Conservation (phyloP, 2,888 invertebrate species). For the Trichopoda pennipes region DNA sequence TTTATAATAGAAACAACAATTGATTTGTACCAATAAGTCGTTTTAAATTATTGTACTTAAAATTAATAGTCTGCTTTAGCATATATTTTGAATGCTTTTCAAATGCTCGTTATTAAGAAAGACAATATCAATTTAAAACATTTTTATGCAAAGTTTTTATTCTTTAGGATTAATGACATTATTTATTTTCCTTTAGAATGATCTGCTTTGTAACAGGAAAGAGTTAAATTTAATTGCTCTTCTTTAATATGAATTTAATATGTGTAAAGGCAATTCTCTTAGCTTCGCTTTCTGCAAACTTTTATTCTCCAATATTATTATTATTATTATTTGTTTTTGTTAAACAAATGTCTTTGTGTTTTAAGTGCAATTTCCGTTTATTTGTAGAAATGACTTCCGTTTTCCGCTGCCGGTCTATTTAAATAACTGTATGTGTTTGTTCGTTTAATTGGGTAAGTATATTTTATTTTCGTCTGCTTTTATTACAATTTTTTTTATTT, state of each 20-base stretch:
- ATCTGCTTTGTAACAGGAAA: not conserved
- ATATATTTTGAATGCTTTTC: too few relatives aligned
- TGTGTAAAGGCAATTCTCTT: not conserved
- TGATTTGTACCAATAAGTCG: too few relatives aligned
- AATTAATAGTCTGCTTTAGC: too few relatives aligned
- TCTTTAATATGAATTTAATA: conserved; percentile 19
- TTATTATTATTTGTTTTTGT: not conserved
- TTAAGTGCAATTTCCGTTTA: conserved; percentile 68
- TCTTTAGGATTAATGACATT: not conserved
- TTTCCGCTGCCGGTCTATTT: conserved; percentile 56
- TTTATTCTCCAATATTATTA: not conserved
- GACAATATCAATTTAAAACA: too few relatives aligned
- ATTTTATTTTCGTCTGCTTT: conserved; percentile 49
- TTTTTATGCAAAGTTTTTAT: too few relatives aligned
- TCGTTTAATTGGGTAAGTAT: conserved; percentile 43
- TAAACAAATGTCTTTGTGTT: conserved; percentile 40
- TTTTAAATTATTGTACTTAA: too few relatives aligned
- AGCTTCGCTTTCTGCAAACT: not conserved
- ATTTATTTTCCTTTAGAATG: not conserved
- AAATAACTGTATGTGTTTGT: conserved; percentile 34
- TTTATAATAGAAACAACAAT: too few relatives aligned
- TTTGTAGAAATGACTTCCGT: conserved; percentile 64
- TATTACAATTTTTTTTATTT: conserved; percentile 17
- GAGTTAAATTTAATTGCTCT: conserved; percentile 28
- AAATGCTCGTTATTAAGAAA: too few relatives aligned